Base-by-base conservation (phyloP, 2,888 invertebrate genomes). In the Brenthis hecate region DNA sequence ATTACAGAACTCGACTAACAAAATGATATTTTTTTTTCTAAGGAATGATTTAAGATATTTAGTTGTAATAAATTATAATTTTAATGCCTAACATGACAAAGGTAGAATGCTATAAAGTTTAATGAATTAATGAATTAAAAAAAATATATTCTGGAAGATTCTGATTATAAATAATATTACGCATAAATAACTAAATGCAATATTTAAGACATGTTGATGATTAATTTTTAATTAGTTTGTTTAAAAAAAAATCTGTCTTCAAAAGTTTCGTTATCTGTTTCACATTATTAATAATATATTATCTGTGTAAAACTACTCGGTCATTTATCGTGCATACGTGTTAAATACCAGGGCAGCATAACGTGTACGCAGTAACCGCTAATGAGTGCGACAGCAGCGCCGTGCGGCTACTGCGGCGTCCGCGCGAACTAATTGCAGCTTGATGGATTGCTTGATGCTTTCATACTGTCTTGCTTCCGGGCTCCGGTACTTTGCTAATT, bases 311-410 rank as follows among this genome's bases (percentile, higher is more conserved):
- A 79, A 77, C 77, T 55, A 23, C 63, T 58, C 3, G 55, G 55
- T 64, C 57, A 57, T 57, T 68, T 64, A 72, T 55, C 62, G 50
- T 51, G 51, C 56, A 65, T 60, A 71, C 55, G 56, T 73, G 80
- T 80, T 80, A 80, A 82, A 78, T 77, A 83, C 78, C 74, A 81
- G 83, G 80, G 80, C 77, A 77, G 76, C 81, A 85, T 80, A 77
- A 74, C 74, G 78, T 74, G 76, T 77, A 76, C 77, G 77, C 73
- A 81, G 81, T 79, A 80, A 89, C 90, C 91, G 78, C 92, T 91
- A 91, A 91, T 91, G 91, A 91, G 88, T 78, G 85, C 88, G 85
- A 85, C 89, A 86, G 86, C 83, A 82, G 89, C 88, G 87, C 86
- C 80, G 79, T 80, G 85, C 81, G 87, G 86, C 81, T 75, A 80